Evolutionary conservation across 2,113 vertebrate species (phyloP).

Genomic region (Nerophis ophidion): DNA sequence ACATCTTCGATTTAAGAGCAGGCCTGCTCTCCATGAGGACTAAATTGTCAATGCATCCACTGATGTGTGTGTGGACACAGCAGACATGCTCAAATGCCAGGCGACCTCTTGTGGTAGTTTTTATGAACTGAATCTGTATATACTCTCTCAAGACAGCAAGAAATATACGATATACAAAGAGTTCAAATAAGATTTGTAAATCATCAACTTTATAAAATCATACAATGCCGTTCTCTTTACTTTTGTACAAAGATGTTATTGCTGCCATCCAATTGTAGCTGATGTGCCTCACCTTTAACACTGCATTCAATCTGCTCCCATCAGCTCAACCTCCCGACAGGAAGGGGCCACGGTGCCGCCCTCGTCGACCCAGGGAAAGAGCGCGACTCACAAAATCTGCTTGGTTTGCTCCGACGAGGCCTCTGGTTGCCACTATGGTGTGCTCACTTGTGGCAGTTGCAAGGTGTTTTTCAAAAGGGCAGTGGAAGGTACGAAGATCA

Average conservation of each 20-base stretch:
- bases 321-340: slow-evolving; percentile 46
- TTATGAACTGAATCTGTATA: background rate
- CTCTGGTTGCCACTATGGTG: slow-evolving; percentile 78
- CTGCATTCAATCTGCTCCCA: background rate
- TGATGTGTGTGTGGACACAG: slow-evolving; percentile 43
- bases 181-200: background rate
- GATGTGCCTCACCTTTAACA: background rate
- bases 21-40: slow-evolving; percentile 34
- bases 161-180: background rate
- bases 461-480: slow-evolving; percentile 82
- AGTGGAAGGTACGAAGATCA: slow-evolving; percentile 68
- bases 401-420: slow-evolving; percentile 78
- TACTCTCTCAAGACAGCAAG: background rate
- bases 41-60: slow-evolving; percentile 43
- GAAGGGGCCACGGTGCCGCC: slow-evolving; percentile 32
- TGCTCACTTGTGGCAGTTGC: slow-evolving; percentile 80
- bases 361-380: slow-evolving; percentile 55
- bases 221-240: background rate
- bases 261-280: too few relatives aligned
- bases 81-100: slow-evolving; percentile 33
- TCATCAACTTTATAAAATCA: background rate
- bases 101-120: slow-evolving; percentile 49
- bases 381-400: slow-evolving; percentile 68
- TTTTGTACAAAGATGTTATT: background rate
- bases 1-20: slow-evolving; percentile 14